Evolutionary conservation across 2,113 vertebrate genomes (phyloP).

Genomic region (Paralichthys olivaceus): DNA sequence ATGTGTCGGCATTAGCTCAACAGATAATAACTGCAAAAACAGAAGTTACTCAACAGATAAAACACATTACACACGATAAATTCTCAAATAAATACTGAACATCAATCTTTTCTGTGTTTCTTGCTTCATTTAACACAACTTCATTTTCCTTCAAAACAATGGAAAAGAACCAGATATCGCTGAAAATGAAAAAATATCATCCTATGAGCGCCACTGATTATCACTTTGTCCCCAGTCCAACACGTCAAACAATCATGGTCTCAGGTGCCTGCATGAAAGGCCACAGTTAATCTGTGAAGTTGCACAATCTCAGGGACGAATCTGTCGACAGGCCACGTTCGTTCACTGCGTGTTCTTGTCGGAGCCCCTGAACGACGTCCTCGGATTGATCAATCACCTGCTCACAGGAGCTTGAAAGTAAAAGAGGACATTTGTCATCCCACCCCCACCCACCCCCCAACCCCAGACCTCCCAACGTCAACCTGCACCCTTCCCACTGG

Average conservation of each 20-base stretch:
- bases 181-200: neutral
- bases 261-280: neutral
- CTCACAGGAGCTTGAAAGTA: constrained; percentile 43
- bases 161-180: too few species aligned
- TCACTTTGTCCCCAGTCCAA: neutral
- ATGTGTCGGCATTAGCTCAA: neutral
- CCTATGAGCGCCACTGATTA: neutral
- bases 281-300: neutral
- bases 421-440: constrained; percentile 50
- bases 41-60: neutral
- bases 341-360: neutral
- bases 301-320: constrained; percentile 5
- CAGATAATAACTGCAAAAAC: neutral
- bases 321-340: constrained; percentile 4
- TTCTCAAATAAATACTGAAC: neutral
- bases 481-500: constrained; percentile 34
- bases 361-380: neutral
- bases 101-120: neutral
- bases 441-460: neutral
- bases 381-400: constrained; percentile 49
- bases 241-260: neutral
- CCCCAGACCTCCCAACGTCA: constrained; percentile 5
- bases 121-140: neutral
- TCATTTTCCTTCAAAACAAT: neutral
- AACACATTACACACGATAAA: neutral